Conservation (phyloP, 2,888 invertebrate species). For the Lomographa bimaculata region DNA sequence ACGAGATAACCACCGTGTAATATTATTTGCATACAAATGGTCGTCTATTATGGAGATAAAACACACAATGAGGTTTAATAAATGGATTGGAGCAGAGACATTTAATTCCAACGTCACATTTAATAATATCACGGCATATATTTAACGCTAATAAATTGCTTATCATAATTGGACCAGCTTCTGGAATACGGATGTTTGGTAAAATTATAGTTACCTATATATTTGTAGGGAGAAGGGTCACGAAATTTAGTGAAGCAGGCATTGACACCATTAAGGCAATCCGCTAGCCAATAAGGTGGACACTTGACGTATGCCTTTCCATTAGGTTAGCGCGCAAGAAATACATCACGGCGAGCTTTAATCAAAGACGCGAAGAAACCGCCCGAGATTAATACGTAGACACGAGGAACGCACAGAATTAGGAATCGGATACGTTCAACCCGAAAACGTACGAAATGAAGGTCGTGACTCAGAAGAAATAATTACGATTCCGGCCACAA, state of each 20-base stretch:
- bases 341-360: slow-evolving; percentile 78
- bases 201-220: slow-evolving; percentile 7
- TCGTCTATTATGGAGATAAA: slow-evolving; percentile 47
- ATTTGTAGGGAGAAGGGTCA: slow-evolving; percentile 41
- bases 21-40: slow-evolving; percentile 59
- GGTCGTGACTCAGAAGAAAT: slow-evolving; percentile 36
- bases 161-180: slow-evolving; percentile 26
- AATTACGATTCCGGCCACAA: slow-evolving; percentile 33
- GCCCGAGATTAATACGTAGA: slow-evolving; percentile 74
- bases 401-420: slow-evolving; percentile 57
- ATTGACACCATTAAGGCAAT: slow-evolving; percentile 74
- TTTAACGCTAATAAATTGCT: slow-evolving; percentile 28
- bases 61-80: slow-evolving; percentile 43
- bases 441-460: slow-evolving; percentile 50
- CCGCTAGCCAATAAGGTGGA: slow-evolving; percentile 77
- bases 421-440: slow-evolving; percentile 50
- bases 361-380: slow-evolving; percentile 77
- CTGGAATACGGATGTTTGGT: too few relatives aligned
- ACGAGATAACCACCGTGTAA: slow-evolving; percentile 43
- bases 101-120: slow-evolving; percentile 30
- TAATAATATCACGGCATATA: slow-evolving; percentile 24
- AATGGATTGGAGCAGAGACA: slow-evolving; percentile 39
- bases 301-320: slow-evolving; percentile 81
- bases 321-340: slow-evolving; percentile 78
- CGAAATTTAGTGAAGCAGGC: slow-evolving; percentile 59